phyloP scores from a whole-genome alignment of 2,888 invertebrate genomes.

The Platycheirus rosarum region DNA sequence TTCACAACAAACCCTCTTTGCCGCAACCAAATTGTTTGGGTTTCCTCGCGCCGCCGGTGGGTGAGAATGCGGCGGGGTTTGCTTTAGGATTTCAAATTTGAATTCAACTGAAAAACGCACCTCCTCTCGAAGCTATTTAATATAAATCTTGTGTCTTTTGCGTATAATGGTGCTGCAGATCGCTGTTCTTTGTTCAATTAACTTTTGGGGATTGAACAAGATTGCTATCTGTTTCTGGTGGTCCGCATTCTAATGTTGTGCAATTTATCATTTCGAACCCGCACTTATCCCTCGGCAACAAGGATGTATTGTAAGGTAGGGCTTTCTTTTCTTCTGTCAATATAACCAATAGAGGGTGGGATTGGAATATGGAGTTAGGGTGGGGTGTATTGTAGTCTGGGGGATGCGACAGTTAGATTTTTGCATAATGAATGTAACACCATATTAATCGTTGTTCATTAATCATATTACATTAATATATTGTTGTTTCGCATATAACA shows the following conservation, averaged over 20 bases:
- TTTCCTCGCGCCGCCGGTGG: neutral
- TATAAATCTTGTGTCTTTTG: conserved; percentile 11
- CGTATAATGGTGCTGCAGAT: conserved; percentile 56
- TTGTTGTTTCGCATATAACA: conserved; percentile 14
- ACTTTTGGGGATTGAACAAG: conserved; percentile 65
- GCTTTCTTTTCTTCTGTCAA: conserved; percentile 55
- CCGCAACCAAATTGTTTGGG: conserved; percentile 26
- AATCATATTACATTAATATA: conserved; percentile 65
- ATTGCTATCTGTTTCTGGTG: conserved; percentile 64
- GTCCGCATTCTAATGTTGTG: conserved; percentile 61
- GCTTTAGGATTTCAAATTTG: conserved; percentile 39
- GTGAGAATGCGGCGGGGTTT: conserved; percentile 15
- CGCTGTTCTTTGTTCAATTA: conserved; percentile 65
- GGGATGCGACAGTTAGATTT: conserved; percentile 60
- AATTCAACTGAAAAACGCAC: conserved; percentile 27
- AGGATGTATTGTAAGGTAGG: conserved; percentile 42
- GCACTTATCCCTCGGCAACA: conserved; percentile 29
- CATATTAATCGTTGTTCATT: conserved; percentile 67
- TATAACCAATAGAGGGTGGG: conserved; percentile 46
- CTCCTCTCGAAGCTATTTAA: conserved; percentile 36
- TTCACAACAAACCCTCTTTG: conserved; percentile 12
- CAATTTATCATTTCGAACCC: conserved; percentile 69
- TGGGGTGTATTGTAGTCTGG: conserved; percentile 19
- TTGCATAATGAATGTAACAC: conserved; percentile 63
- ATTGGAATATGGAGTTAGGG: neutral